Evolutionary conservation across 2,113 vertebrate species (phyloP).

Genomic region (Xenopus laevis): DNA sequence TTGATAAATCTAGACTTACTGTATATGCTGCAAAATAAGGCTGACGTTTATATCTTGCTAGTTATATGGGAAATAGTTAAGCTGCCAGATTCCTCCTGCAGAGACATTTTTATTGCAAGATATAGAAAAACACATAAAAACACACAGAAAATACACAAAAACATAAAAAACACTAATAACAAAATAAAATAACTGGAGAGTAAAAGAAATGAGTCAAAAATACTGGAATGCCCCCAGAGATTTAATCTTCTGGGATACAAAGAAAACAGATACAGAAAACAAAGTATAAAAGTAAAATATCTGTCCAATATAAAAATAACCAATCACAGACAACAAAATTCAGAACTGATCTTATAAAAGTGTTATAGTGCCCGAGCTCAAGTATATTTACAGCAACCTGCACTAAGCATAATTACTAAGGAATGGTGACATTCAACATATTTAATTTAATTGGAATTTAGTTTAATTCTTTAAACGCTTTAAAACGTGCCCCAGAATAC

Average conservation of each 20-base stretch:
- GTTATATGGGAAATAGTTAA: constrained; percentile 36
- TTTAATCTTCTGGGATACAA: constrained; percentile 4
- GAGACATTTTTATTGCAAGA: constrained; percentile 37
- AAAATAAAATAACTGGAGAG: constrained; percentile 31
- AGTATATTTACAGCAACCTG: too few relatives aligned
- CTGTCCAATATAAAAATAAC: not conserved
- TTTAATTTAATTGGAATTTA: too few relatives aligned
- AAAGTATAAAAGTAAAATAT: not conserved
- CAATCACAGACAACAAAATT: too few relatives aligned
- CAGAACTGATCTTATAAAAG: too few relatives aligned
- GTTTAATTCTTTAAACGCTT: too few relatives aligned
- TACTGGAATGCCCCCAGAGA: constrained; percentile 11
- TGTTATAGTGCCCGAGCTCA: too few relatives aligned
- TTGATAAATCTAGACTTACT: not conserved
- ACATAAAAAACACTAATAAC: constrained; percentile 40
- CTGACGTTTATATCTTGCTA: constrained; percentile 27
- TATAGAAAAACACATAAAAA: constrained; percentile 37
- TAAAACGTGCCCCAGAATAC: too few relatives aligned
- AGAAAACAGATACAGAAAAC: not conserved
- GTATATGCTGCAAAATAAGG: constrained; percentile 7
- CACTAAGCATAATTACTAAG: too few relatives aligned
- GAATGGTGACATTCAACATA: too few relatives aligned
- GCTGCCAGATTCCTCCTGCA: constrained; percentile 32
- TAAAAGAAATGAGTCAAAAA: constrained; percentile 25
- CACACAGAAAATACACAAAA: constrained; percentile 34